These are phyloP conservation scores for Drosophila subpulchrella DNA, from an alignment of 1,140 invertebrate genomes.

Conservation along the genomic window DNA sequence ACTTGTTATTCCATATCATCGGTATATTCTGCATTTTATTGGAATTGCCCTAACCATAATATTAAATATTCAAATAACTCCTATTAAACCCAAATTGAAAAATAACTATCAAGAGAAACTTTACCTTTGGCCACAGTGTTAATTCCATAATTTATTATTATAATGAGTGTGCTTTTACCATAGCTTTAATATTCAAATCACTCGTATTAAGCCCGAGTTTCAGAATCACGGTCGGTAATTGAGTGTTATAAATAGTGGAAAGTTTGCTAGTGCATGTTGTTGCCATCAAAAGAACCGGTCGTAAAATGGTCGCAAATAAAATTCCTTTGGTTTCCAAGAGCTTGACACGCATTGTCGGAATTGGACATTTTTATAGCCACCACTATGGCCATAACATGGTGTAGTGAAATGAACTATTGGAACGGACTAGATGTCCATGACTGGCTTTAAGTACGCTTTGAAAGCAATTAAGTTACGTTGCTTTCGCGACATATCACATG, in stretches of 20 bases:
- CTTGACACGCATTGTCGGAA: constrained; percentile 24
- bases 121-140: too few species aligned
- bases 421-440: neutral
- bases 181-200: constrained; percentile 4
- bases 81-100: too few species aligned
- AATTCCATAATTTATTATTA: too few species aligned
- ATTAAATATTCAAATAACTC: too few species aligned
- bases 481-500: constrained; percentile 1
- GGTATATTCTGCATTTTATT: too few species aligned
- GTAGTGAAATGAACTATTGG: constrained; percentile 9
- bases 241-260: constrained; percentile 40
- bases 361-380: constrained; percentile 37
- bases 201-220: neutral
- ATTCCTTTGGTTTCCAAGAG: constrained; percentile 28
- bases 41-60: too few species aligned
- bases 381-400: neutral
- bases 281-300: constrained; percentile 29
- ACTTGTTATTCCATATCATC: too few species aligned
- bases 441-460: neutral
- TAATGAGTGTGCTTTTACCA: neutral
- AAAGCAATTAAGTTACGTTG: constrained; percentile 8
- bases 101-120: too few species aligned
- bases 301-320: constrained; percentile 41
- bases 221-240: constrained; percentile 24
- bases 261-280: constrained; percentile 25